These are phyloP conservation scores for Xanthia togata DNA, from an alignment of 2,888 invertebrate genomes.

Conservation along the genomic window DNA sequence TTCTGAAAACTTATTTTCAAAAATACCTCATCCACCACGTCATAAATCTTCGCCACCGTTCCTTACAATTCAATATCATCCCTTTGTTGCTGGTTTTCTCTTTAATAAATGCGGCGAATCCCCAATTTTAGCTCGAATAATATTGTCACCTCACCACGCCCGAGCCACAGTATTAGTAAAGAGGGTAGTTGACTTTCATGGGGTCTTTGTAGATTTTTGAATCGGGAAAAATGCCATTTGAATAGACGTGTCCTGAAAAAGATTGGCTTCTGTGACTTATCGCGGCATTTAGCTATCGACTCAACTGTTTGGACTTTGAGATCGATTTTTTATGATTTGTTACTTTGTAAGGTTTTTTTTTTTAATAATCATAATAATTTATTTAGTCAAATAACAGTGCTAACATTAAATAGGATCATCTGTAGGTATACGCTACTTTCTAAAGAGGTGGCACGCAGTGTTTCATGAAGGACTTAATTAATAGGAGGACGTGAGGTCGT, in stretches of 20 bases:
- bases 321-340: neutral
- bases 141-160: constrained; percentile 85
- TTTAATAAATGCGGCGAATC: constrained; percentile 88
- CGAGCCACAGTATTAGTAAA: constrained; percentile 66
- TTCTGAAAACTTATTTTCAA: neutral
- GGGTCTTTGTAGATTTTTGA: constrained; percentile 69
- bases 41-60: constrained; percentile 70
- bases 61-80: constrained; percentile 90
- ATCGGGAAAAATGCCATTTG: constrained; percentile 66
- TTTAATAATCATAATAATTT: no score
- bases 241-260: constrained; percentile 62
- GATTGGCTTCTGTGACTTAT: constrained; percentile 57
- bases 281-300: constrained; percentile 30
- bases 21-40: constrained; percentile 69
- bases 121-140: constrained; percentile 88
- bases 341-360: no score
- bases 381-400: no score
- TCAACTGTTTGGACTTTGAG: constrained; percentile 9
- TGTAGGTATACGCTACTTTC: no score
- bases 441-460: no score
- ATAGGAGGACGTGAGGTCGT: no score
- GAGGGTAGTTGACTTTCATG: constrained; percentile 76
- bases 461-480: no score
- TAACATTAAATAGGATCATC: no score
- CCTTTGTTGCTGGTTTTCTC: constrained; percentile 90